Evolutionary conservation across 2,888 invertebrate genomes (phyloP).

Genomic region (Teleiodes luculella): DNA sequence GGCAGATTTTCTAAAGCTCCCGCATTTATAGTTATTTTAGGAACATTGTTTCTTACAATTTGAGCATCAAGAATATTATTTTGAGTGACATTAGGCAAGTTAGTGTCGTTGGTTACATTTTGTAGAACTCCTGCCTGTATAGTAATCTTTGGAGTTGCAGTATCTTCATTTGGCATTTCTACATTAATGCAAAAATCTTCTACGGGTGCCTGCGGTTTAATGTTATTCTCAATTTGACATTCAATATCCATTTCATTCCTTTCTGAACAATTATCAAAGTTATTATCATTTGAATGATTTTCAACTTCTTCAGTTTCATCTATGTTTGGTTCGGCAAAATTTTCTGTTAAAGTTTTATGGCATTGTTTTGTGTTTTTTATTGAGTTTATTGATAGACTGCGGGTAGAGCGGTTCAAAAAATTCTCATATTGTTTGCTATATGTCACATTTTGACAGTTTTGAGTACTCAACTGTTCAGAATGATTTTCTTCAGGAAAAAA

Average conservation of each 20-base stretch:
- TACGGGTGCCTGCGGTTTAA: no score
- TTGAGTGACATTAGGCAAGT: not conserved
- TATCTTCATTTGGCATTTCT: not conserved
- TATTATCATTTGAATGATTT: not conserved
- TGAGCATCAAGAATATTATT: not conserved
- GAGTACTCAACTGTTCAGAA: no score
- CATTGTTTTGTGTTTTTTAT: no score
- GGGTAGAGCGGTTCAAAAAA: no score
- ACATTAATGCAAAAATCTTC: not conserved
- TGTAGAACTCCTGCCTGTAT: not conserved
- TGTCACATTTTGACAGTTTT: no score
- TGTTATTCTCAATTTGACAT: no score
- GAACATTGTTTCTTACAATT: not conserved
- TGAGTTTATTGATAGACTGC: no score
- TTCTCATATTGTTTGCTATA: no score
- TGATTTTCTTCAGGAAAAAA: no score
- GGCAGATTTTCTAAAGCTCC: not conserved
- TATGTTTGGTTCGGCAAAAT: not conserved
- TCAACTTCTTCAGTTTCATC: not conserved
- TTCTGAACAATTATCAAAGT: not conserved
- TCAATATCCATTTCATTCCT: slow-evolving; percentile 4
- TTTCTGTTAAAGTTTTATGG: no score
- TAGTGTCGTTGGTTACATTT: not conserved
- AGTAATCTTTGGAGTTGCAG: not conserved
- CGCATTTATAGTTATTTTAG: not conserved